Evolutionary conservation across 2,113 vertebrate species (phyloP), one percentile per base, ranked within the genome.

Genomic region (Pao palembangensis): DNA sequence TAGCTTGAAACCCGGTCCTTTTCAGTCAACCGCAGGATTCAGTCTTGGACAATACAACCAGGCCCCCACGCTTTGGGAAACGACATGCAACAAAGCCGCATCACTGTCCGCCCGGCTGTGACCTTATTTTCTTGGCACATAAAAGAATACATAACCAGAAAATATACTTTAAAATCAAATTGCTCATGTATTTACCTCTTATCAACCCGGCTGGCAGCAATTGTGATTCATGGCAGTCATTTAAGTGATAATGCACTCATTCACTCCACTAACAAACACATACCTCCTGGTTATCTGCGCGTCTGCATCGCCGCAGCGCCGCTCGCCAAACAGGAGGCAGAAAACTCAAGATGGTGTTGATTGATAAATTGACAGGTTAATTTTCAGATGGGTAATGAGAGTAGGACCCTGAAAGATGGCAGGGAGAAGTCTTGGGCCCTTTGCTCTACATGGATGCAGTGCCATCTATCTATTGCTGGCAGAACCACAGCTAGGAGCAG

Each of bases 341-440:
- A 93, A 88, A 93, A 94, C 94, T 92, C 92, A 92, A 95, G 95
- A 96, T 98, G 93, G 94, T 94, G 94, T 93, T 96, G 95, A 97
- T 96, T 96, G 96, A 98, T 97, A 98, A 96, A 98, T 96, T 98
- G 96, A 99, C 96, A 98, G 94, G 95, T 98, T 98, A 97, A 99
- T 98, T 97, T 98, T 94, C 93, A 86, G 93, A 93, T 91, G 92
- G 94, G 95, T 97, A 96, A 98, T 94, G 93, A 96, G 92, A 95
- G 92, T 91, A 91, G 92, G 91, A 93, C 92, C 92, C 92, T 87
- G 90, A 92, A 91, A 92, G 90, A 92, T 84, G 73, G 81, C 43
- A 56, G 75, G 82, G 78, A 84, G 73, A 83, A 83, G 84, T 68
- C 69, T 55, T 72, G 76, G 67, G 88, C 69, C 74, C 81, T 85